These are phyloP conservation scores for Heliconius hewitsoni DNA, from an alignment of 1,140 invertebrate species.

Conservation along the genomic window DNA sequence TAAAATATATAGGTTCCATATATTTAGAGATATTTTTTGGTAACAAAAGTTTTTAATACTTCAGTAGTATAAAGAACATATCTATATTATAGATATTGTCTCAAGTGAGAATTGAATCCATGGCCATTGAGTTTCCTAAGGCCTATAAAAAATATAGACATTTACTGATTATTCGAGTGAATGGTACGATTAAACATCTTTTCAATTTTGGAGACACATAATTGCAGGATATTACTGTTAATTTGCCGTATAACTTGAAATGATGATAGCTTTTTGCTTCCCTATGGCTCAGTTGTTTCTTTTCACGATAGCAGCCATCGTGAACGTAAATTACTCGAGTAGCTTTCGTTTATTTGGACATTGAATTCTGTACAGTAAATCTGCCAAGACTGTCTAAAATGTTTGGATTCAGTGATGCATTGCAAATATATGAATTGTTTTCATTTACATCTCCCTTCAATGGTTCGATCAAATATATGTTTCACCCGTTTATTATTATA, in stretches of 20 bases:
- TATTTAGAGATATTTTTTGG: too few relatives aligned
- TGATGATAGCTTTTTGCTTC: conserved; percentile 17
- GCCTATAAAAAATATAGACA: too few relatives aligned
- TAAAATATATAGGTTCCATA: too few relatives aligned
- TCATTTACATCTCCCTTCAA: not conserved
- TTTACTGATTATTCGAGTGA: not conserved
- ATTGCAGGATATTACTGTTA: conserved; percentile 22
- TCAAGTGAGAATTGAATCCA: too few relatives aligned
- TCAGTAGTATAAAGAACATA: too few relatives aligned
- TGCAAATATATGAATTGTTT: not conserved
- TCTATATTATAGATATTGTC: too few relatives aligned
- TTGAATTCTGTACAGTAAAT: not conserved
- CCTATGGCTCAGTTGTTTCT: not conserved
- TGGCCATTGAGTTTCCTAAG: not conserved
- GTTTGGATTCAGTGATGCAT: not conserved
- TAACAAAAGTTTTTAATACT: too few relatives aligned
- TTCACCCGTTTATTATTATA: too few relatives aligned
- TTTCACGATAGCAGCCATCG: conserved; percentile 1
- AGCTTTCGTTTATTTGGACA: not conserved
- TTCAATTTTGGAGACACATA: conserved; percentile 8
- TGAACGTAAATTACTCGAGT: conserved; percentile 8
- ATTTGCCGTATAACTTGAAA: conserved; percentile 24
- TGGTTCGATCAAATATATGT: not conserved
- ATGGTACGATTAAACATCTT: not conserved
- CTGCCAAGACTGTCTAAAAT: not conserved